Base-by-base conservation (phyloP, 2,888 invertebrate species). In the Drosophila falleni region DNA sequence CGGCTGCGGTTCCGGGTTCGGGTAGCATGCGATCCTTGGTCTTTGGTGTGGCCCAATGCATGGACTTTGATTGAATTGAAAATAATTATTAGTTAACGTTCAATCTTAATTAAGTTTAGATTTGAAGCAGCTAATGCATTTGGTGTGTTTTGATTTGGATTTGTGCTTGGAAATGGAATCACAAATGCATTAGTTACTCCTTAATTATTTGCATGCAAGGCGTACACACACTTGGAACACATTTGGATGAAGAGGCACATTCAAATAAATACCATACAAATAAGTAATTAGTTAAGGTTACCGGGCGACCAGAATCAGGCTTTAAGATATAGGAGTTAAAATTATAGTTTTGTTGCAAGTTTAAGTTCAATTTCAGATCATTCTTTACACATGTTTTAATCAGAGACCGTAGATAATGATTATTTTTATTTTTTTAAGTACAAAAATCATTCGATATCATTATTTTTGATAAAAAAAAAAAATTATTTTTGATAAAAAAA, bases 31-130 rank as follows among this genome's bases (percentile, higher is more conserved):
- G 95, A 87, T 97, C 97, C 93, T 97, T 97, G 81, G 97, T 97
- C 92, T 97, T 97, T 41, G 97, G 96, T 72, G 96, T 96, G 74
- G 96, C 95, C 98, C 98, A 98, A 91, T 98, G 98, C 97, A 98
- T 97, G 56, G 97, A 97, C 95, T 98, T 78, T 94, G 75, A 65
- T 73, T 54, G 65, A 72, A 51, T 31, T 29, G 29, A 60, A 61
- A 62, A 58, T 69, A 58, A 55, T 68, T 60, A 39, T 15, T 15
- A 13, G 58, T 76, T 80, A 70, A 1, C 11, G 42, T n/a, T 23
- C 53, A 26, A 26, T 46, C 15, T 46, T 23, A 23, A 15, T 46
- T 33, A 19, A 10, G 6, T 16, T 13, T 9, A 37, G 54, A 47
- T 50, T 33, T 37, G 26, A 35, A 69, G 55, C 62, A 74, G 73